These are phyloP conservation scores for Caenorhabditis brenneri DNA, from an alignment of 1,140 invertebrate genomes.

Conservation along the genomic window DNA sequence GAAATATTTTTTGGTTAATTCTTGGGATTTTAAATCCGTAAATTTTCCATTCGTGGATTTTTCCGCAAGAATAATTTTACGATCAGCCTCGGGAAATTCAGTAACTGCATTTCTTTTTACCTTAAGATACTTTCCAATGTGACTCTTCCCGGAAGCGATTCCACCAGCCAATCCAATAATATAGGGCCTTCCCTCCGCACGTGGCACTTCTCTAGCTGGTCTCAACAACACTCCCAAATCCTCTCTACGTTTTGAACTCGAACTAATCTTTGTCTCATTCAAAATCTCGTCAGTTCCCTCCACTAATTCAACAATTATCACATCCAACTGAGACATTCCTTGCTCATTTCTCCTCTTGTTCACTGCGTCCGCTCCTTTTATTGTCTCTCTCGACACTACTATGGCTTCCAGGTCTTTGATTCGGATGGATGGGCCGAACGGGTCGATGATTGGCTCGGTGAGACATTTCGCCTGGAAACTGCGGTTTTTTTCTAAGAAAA, in stretches of 20 bases:
- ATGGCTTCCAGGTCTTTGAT: conserved; percentile 83
- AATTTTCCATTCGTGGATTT: too few relatives aligned
- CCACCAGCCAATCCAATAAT: conserved; percentile 92
- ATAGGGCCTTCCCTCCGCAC: conserved; percentile 77
- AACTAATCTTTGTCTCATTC: conserved; percentile 89
- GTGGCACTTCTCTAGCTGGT: conserved; percentile 20
- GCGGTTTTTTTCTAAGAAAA: too few relatives aligned
- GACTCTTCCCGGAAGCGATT: conserved; percentile 92
- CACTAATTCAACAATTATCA: conserved; percentile 80
- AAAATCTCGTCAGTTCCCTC: conserved; percentile 75
- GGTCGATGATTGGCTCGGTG: conserved; percentile 84
- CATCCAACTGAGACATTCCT: conserved; percentile 77
- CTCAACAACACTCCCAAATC: conserved; percentile 14
- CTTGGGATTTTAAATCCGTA: too few relatives aligned
- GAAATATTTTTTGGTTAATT: too few relatives aligned
- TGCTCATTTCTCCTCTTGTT: conserved; percentile 80
- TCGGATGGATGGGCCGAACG: conserved; percentile 90
- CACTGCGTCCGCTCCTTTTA: conserved; percentile 82
- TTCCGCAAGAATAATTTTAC: too few relatives aligned
- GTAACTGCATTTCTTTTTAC: too few relatives aligned
- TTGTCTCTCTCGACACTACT: conserved; percentile 90
- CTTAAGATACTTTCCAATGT: conserved; percentile 78
- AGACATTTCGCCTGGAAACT: conserved; percentile 38
- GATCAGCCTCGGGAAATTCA: too few relatives aligned
- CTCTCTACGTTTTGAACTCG: conserved; percentile 80